Base-by-base conservation (phyloP, 2,888 invertebrate species). In the Neoaliturus tenellus region DNA sequence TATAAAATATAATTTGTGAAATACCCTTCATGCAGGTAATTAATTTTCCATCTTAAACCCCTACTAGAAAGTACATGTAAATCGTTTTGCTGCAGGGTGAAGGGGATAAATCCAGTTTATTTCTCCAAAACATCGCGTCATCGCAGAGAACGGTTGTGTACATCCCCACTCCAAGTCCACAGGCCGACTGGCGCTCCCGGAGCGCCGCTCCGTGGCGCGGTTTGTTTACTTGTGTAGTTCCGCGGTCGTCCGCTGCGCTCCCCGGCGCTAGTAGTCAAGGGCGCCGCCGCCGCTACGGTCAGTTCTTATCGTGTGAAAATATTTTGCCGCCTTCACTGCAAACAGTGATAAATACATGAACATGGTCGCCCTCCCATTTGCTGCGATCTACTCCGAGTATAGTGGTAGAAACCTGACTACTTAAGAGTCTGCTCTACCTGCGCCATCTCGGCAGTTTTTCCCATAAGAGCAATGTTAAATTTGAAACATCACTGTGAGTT, bases 151-250 rank as follows among this genome's bases (percentile, higher is more conserved):
- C 69, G 0, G 35, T 12, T 20, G 39, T 62, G 14, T 31, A 62
- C 62, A 1, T 28, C 6, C 28, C 62, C 6, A 28, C 1, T 1
- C 62, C 8, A 28, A 62, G 62, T 17, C 31, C 31, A 14, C 1
- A 3, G 62, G 10, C 31, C 62, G 17, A 62, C 62, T 62, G 62
- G 14, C 25, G 62, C 55, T 5, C 55, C 1, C 6, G 31, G 31
- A 62, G 4, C n/a, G n/a, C n/a, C n/a, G n/a, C n/a, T n/a, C n/a
- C n/a, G n/a, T n/a, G n/a, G n/a, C n/a, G 33, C 14, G 39, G 69
- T 39, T 69, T 69, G 69, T 69, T 69, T 69, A 69, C 69, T 35
- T 23, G 17, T 35, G 69, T 69, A 69, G 69, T 69, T 69, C 69
- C 69, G 8, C 20, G 20, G 1, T 20, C 28, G 39, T 5, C 69